phyloP scores from a whole-genome alignment of 2,797 vertebrate species.

The Sebastes nivosus region DNA sequence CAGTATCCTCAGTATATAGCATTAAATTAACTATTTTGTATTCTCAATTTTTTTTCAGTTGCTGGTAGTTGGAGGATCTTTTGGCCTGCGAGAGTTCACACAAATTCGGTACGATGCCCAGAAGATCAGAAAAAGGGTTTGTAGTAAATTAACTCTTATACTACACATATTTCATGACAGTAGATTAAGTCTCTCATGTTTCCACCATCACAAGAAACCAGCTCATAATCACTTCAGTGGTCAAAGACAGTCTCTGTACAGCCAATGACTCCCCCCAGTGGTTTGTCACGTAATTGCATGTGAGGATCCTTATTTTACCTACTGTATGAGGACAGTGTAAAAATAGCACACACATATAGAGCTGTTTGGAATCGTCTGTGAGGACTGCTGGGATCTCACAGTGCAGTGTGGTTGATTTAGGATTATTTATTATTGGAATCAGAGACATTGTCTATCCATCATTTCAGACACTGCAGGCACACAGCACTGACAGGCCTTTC shows the following conservation, averaged over 20 bases:
- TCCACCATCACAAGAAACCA: background rate
- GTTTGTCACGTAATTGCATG: slow-evolving; percentile 2
- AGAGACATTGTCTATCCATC: background rate
- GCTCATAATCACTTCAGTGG: no score
- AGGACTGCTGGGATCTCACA: background rate
- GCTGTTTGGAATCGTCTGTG: background rate
- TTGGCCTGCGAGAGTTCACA: slow-evolving; percentile 93
- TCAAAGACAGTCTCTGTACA: background rate
- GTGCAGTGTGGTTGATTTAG: background rate
- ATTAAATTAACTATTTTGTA: background rate
- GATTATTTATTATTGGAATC: background rate
- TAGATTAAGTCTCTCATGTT: background rate
- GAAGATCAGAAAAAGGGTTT: slow-evolving; percentile 85
- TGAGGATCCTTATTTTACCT: background rate
- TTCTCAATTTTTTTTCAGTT: slow-evolving; percentile 80
- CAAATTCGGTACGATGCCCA: slow-evolving; percentile 94
- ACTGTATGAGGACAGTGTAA: background rate
- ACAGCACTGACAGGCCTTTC: background rate
- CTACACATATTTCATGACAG: background rate
- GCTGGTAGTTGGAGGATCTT: slow-evolving; percentile 92
- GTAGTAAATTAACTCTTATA: background rate
- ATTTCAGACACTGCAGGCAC: background rate
- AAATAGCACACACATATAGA: background rate
- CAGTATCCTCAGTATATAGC: rapidly evolving
- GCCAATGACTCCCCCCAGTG: slow-evolving; percentile 51